Conservation (phyloP, 2,113 vertebrate genomes). For the Prietella phreatophila region DNA sequence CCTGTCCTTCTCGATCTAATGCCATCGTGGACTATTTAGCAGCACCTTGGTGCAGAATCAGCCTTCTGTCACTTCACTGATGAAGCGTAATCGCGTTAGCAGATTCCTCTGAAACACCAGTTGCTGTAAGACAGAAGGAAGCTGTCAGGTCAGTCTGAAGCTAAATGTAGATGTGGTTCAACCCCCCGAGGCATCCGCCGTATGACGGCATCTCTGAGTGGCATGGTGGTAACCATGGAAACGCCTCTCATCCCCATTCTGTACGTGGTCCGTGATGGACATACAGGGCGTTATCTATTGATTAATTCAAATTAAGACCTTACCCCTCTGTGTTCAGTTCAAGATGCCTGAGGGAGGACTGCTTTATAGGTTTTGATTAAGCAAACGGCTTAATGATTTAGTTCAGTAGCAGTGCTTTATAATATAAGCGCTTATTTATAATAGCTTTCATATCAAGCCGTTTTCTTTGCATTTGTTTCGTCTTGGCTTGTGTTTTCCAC, state of each 20-base stretch:
- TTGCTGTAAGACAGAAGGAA: constrained; percentile 6
- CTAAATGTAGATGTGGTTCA: constrained; percentile 24
- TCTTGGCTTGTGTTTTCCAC: neutral
- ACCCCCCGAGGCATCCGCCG: constrained; percentile 6
- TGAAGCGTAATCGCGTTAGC: neutral
- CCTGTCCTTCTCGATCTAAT: neutral
- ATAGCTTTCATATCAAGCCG: neutral
- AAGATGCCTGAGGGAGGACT: neutral
- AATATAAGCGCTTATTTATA: neutral
- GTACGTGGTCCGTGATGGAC: constrained; percentile 20
- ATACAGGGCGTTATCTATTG: neutral
- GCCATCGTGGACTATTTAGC: neutral
- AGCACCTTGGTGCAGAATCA: neutral
- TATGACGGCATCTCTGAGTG: constrained; percentile 34
- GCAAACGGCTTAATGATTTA: neutral
- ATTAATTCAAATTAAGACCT: constrained; percentile 35
- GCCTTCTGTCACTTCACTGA: neutral
- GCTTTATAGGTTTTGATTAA: constrained; percentile 31
- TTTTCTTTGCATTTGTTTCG: neutral
- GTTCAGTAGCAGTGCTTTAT: neutral
- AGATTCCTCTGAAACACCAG: constrained; percentile 5
- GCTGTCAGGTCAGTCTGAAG: neutral
- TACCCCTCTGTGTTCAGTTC: neutral
- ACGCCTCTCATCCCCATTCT: neutral
- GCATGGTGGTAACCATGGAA: constrained; percentile 46